Conservation (phyloP, 2,888 invertebrate genomes). For the Thysanoteuthis rhombus region DNA sequence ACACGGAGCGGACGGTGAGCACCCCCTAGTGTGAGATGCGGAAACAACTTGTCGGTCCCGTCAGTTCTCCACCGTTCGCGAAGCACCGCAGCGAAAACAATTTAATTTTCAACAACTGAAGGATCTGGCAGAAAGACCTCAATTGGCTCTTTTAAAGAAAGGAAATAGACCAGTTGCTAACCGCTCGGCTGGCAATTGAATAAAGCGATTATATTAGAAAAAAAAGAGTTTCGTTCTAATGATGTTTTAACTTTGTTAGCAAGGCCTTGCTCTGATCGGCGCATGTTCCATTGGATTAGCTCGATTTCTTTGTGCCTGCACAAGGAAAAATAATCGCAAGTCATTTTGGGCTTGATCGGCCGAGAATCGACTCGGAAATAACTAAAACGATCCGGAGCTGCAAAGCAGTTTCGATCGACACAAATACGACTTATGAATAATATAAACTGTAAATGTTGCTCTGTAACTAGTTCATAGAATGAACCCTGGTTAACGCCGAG, state of each 20-base stretch:
- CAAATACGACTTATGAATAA: not conserved
- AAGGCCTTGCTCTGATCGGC: not conserved
- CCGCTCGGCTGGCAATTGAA: not conserved
- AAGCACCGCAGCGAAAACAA: not conserved
- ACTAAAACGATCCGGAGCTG: not conserved
- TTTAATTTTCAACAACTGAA: conserved; percentile 12
- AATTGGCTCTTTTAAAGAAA: conserved; percentile 12
- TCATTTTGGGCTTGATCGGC: not conserved
- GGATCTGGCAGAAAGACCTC: not conserved
- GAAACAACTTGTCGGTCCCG: conserved; percentile 12
- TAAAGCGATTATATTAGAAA: not conserved
- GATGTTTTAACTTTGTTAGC: conserved; percentile 12
- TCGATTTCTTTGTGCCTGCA: not conserved
- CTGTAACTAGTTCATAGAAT: no score
- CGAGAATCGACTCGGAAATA: not conserved
- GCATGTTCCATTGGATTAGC: not conserved
- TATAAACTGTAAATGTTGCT: no score
- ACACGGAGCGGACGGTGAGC: not conserved
- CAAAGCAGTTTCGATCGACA: not conserved
- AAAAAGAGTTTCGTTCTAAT: not conserved
- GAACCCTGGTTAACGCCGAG: no score
- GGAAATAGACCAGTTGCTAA: not conserved
- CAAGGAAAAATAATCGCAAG: conserved; percentile 12
- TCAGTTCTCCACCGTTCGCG: not conserved
- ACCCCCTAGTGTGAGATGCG: not conserved